Evolutionary conservation across 2,888 invertebrate genomes (phyloP).

Genomic region (Apeira syringaria): DNA sequence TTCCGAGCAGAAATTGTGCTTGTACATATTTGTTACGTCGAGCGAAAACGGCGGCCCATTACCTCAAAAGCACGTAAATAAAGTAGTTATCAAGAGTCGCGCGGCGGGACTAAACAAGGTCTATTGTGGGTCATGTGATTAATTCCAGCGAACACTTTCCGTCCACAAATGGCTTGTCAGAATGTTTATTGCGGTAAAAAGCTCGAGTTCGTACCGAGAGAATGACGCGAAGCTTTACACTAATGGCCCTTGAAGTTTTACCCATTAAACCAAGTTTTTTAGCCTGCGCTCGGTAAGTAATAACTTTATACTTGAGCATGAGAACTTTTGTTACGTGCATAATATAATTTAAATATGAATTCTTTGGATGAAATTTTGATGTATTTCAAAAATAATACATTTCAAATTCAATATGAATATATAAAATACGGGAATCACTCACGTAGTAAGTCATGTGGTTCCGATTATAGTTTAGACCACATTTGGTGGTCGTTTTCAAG

Average conservation of each 20-base stretch:
- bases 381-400: no score
- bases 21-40: constrained; percentile 33
- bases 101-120: constrained; percentile 52
- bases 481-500: no score
- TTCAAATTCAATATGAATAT: no score
- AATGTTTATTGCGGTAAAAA: constrained; percentile 80
- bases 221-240: constrained; percentile 70
- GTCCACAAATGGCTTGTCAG: constrained; percentile 75
- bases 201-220: constrained; percentile 63
- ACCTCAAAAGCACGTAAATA: constrained; percentile 47
- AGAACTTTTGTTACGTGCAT: constrained; percentile 19
- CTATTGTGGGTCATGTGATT: constrained; percentile 68
- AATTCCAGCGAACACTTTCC: constrained; percentile 71
- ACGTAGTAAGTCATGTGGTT: no score
- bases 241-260: constrained; percentile 70
- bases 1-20: constrained; percentile 30
- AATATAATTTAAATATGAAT: constrained; percentile 19
- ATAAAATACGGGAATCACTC: no score
- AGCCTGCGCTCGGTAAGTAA: constrained; percentile 40
- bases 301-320: constrained; percentile 34
- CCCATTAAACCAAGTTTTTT: constrained; percentile 60
- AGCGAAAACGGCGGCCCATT: constrained; percentile 36
- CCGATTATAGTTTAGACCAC: no score
- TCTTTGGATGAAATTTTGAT: no score
- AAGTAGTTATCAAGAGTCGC: constrained; percentile 60